These are phyloP conservation scores for Protosalanx chinensis DNA, from an alignment of 2,797 vertebrate genomes.

Conservation along the genomic window DNA sequence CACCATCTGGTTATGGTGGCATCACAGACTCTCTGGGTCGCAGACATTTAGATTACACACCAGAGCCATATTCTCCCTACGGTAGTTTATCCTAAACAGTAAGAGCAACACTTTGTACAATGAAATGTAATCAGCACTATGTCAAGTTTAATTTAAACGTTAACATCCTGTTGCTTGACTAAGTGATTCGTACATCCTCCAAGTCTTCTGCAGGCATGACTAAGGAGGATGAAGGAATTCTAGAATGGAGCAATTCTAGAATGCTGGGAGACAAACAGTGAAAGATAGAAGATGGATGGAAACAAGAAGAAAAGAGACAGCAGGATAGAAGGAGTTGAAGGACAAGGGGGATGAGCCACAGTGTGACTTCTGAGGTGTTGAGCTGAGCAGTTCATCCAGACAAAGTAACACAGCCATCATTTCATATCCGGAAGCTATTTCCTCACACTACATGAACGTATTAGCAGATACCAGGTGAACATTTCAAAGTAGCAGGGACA, in stretches of 20 bases:
- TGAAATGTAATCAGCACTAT: not conserved
- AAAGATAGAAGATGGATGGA: no score
- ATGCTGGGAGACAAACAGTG: no score
- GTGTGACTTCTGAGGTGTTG: constrained; percentile 6
- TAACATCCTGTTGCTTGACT: not conserved
- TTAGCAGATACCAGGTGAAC: constrained; percentile 49
- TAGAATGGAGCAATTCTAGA: no score
- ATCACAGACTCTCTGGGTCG: not conserved
- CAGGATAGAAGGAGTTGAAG: constrained; percentile 30
- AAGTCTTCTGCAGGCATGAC: no score
- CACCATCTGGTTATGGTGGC: not conserved
- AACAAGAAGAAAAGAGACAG: constrained; percentile 4
- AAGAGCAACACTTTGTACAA: not conserved
- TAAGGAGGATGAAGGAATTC: no score
- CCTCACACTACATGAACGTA: constrained; percentile 27
- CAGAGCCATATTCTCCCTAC: not conserved
- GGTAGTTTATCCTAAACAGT: not conserved
- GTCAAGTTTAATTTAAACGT: not conserved
- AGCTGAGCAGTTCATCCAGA: constrained; percentile 39
- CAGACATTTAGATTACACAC: not conserved
- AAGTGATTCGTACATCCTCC: no score
- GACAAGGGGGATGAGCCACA: constrained; percentile 25
- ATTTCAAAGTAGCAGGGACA: constrained; percentile 52
- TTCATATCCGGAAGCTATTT: not conserved
- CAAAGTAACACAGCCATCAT: constrained; percentile 40